phyloP scores from a whole-genome alignment of 2,888 invertebrate species.

The Ischnura elegans region DNA sequence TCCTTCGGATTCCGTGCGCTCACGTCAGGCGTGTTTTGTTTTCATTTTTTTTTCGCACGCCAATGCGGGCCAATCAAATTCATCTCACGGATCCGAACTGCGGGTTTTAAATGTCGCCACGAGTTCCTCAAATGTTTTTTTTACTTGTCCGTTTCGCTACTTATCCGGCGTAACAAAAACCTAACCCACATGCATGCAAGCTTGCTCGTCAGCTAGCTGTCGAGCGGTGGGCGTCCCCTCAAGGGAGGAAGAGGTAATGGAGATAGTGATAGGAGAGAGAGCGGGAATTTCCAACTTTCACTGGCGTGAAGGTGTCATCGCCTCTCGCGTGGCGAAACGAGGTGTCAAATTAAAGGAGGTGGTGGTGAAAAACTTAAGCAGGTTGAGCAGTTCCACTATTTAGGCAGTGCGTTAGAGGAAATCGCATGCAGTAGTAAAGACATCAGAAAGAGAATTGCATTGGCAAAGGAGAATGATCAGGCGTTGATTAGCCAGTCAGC shows the following conservation, averaged over 20 bases:
- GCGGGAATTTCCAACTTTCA: neutral
- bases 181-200: neutral
- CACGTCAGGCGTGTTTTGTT: neutral
- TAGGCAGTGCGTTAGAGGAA: no score
- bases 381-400: no score
- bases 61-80: constrained; percentile 59
- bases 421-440: no score
- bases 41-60: neutral
- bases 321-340: neutral
- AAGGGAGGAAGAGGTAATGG: neutral
- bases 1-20: neutral
- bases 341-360: neutral
- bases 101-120: constrained; percentile 15
- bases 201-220: neutral
- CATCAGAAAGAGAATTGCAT: no score
- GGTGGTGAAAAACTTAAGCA: no score
- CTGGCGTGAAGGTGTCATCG: neutral
- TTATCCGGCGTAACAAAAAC: neutral
- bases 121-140: neutral
- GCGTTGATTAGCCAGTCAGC: no score
- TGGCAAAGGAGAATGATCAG: no score
- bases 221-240: neutral
- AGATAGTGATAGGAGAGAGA: neutral
- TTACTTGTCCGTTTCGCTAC: neutral
- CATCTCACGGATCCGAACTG: constrained; percentile 36